These are phyloP conservation scores for Dorcus hopei DNA, from an alignment of 2,888 invertebrate species.

Conservation along the genomic window DNA sequence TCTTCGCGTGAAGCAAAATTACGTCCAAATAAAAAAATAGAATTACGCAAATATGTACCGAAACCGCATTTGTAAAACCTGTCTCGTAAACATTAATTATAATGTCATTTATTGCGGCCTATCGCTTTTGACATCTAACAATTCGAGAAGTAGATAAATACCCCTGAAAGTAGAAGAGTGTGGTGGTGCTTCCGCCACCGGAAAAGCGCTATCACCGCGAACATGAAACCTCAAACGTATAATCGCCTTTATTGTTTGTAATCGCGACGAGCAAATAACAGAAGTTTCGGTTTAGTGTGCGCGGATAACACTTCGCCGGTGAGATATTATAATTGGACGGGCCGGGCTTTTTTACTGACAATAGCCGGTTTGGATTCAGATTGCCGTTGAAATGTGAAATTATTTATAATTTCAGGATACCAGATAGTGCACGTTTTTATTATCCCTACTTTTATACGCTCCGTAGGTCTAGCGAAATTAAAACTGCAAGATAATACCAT, in stretches of 20 bases:
- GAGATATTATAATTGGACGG: constrained; percentile 14
- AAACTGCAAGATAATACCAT: constrained; percentile 12
- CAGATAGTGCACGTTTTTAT: constrained; percentile 8
- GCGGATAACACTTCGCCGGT: constrained; percentile 5
- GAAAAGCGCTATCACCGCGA: not conserved
- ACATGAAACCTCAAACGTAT: not conserved
- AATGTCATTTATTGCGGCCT: not conserved
- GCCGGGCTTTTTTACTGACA: constrained; percentile 11
- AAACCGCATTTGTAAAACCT: too few species aligned
- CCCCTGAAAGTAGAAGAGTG: not conserved
- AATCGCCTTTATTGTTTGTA: not conserved
- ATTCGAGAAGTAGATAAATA: not conserved
- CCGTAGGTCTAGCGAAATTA: constrained; percentile 1
- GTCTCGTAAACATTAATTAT: not conserved
- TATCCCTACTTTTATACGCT: constrained; percentile 10
- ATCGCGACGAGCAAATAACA: constrained; percentile 4
- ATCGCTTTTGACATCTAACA: not conserved
- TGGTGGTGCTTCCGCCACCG: not conserved
- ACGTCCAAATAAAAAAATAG: too few species aligned
- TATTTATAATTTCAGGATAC: constrained; percentile 22
- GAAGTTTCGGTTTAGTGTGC: constrained; percentile 1
- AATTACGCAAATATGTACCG: too few species aligned
- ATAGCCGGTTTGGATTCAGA: constrained; percentile 11
- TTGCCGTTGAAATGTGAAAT: constrained; percentile 22
- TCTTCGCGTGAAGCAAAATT: too few species aligned